A percentile compares a stretch with the other conserved stretches of the same genome.
phyloP scores from a whole-genome alignment of 2,113 vertebrate genomes.

The Rhinoptilus africanus region DNA sequence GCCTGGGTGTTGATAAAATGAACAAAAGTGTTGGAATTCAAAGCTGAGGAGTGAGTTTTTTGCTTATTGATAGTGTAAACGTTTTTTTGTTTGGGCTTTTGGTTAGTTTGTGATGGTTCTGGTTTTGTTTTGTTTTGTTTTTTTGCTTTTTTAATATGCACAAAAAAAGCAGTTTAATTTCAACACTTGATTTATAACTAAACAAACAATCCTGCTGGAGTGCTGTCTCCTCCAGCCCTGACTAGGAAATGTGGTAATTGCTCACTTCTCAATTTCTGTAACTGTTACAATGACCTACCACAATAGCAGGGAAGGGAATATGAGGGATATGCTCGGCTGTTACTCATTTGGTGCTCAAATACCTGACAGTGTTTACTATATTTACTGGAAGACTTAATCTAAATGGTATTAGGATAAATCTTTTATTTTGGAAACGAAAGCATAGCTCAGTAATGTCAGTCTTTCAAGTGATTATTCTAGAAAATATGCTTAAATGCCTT shows the following conservation, averaged over 20 bases:
- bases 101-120: neutral
- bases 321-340: neutral
- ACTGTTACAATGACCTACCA: neutral
- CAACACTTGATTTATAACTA: neutral
- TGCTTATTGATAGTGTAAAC: neutral
- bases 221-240: neutral
- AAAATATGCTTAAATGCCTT: neutral
- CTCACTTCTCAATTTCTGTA: neutral
- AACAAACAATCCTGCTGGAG: neutral
- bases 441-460: neutral
- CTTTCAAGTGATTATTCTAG: neutral
- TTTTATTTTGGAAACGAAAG: neutral
- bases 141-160: neutral
- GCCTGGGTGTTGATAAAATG: neutral
- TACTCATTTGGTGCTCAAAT: neutral
- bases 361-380: neutral
- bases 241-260: neutral
- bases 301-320: neutral
- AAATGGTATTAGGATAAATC: neutral
- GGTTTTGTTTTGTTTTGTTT: neutral
- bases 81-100: neutral
- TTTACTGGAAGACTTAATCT: neutral
- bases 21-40: neutral
- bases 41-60: neutral
- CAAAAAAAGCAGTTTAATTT: neutral